Evolutionary conservation across 2,888 invertebrate species (phyloP).

Genomic region (Willowsia nigromaculata): DNA sequence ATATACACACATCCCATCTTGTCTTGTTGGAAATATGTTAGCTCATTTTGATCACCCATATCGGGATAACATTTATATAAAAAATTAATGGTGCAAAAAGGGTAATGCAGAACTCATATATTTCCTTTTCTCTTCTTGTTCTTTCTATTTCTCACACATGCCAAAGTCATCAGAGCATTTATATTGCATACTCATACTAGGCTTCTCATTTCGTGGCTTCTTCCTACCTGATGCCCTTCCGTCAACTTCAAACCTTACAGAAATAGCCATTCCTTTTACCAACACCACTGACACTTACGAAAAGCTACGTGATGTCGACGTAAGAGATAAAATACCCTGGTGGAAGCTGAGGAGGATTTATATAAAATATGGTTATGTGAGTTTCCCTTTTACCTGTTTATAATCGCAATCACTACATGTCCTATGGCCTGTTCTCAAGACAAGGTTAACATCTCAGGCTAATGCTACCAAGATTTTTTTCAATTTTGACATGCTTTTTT

Average conservation of each 20-base stretch:
- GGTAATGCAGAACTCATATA: constrained; percentile 27
- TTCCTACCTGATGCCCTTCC: not conserved
- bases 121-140: no score
- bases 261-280: not conserved
- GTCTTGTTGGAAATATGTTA: not conserved
- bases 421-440: no score
- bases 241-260: not conserved
- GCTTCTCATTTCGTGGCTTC: not conserved
- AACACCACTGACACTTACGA: not conserved
- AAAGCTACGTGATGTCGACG: no score
- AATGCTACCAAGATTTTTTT: no score
- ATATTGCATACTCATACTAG: not conserved
- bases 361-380: no score
- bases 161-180: not conserved
- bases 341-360: no score
- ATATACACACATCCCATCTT: not conserved
- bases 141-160: not conserved
- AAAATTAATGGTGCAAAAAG: constrained; percentile 51
- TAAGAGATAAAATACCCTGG: no score
- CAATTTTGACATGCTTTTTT: no score
- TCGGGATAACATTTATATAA: constrained; percentile 38
- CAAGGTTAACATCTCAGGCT: no score
- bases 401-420: no score
- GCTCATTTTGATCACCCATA: constrained; percentile 30
- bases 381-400: no score